Conservation (phyloP, 2,113 vertebrate genomes). For the Callionymus lyra region DNA sequence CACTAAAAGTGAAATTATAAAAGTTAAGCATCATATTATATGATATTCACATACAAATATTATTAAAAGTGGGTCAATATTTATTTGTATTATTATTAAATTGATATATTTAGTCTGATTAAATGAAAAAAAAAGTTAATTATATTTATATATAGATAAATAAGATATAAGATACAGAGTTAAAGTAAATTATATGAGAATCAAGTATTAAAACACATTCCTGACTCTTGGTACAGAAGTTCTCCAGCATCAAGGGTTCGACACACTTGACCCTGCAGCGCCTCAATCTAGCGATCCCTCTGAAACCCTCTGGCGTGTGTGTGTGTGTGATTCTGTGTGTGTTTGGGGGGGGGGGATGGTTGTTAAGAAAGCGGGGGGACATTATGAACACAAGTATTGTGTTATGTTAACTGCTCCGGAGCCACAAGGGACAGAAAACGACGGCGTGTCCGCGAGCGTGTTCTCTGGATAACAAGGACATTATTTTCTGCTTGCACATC, state of each 20-base stretch:
- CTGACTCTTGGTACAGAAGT: too few species aligned
- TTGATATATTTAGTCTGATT: too few species aligned
- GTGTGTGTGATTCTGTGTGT: conserved; percentile 24
- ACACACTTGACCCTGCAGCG: conserved; percentile 46
- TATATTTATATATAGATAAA: too few species aligned
- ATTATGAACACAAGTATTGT: conserved; percentile 45
- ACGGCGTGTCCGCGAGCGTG: conserved; percentile 43
- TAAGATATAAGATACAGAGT: too few species aligned
- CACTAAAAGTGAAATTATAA: too few species aligned
- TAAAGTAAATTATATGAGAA: too few species aligned
- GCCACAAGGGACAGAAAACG: conserved; percentile 45
- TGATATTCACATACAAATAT: too few species aligned
- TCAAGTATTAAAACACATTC: too few species aligned
- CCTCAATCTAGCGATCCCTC: conserved; percentile 50
- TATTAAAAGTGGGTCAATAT: too few species aligned
- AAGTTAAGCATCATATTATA: too few species aligned
- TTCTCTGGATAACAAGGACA: conserved; percentile 59
- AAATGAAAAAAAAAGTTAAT: too few species aligned
- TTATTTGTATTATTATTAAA: too few species aligned
- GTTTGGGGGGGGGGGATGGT: conserved; percentile 23
- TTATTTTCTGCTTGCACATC: conserved; percentile 23
- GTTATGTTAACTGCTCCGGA: conserved; percentile 34
- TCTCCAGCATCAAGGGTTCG: conserved; percentile 41
- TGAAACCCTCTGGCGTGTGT: conserved; percentile 29
- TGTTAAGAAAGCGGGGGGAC: conserved; percentile 31